Conservation (phyloP, 2,797 vertebrate species). For the Simalia tracyae region DNA sequence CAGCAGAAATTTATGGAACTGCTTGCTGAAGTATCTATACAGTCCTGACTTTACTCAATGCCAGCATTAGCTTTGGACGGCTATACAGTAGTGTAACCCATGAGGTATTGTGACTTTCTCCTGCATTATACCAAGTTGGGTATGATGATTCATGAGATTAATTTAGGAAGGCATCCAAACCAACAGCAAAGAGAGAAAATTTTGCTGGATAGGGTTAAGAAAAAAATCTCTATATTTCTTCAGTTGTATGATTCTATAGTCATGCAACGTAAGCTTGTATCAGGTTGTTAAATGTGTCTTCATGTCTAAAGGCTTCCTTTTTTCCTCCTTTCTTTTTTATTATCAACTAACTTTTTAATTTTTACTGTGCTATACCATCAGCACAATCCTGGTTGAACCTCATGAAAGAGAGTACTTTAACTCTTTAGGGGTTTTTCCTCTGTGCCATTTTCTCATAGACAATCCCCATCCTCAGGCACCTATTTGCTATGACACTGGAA, state of each 20-base stretch:
- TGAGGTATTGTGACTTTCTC: not conserved
- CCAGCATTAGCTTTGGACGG: not conserved
- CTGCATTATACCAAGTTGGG: not conserved
- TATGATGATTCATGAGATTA: not conserved
- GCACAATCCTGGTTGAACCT: too few species aligned
- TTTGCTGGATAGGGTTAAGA: not conserved
- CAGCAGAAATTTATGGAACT: not conserved
- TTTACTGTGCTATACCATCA: not conserved
- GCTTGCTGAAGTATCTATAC: not conserved
- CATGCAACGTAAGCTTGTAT: not conserved
- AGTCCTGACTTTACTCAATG: not conserved
- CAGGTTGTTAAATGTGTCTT: not conserved
- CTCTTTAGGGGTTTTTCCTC: not conserved
- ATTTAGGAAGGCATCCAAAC: not conserved
- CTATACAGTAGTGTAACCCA: not conserved
- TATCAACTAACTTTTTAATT: not conserved
- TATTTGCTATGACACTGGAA: not conserved
- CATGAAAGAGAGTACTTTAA: not conserved
- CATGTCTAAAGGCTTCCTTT: not conserved
- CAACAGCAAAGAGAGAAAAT: not conserved
- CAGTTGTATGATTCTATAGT: not conserved
- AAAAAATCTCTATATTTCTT: not conserved
- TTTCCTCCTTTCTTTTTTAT: not conserved
- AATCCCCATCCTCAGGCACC: not conserved
- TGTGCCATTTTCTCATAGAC: not conserved